Conservation (phyloP, 2,113 vertebrate genomes). For the Macrotis lagotis region DNA sequence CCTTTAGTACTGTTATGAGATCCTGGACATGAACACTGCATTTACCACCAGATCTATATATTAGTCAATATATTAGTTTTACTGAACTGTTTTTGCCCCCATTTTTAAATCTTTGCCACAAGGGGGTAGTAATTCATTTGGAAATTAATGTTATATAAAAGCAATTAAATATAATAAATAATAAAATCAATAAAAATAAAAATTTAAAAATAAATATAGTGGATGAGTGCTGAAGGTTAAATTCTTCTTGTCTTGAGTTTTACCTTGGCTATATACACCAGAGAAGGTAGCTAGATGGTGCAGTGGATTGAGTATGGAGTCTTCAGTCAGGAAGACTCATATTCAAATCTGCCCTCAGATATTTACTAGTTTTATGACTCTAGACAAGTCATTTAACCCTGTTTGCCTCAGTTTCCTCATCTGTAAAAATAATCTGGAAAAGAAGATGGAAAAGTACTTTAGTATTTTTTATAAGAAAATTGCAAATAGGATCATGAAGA, state of each 20-base stretch:
- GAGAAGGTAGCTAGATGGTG: background rate
- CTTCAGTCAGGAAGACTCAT: background rate
- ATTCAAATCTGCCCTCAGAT: background rate
- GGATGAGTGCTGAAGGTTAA: background rate
- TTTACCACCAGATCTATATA: too few relatives aligned
- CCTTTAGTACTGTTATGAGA: too few relatives aligned
- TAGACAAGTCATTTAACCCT: background rate
- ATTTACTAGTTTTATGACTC: background rate
- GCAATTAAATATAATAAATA: too few relatives aligned
- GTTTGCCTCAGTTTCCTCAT: background rate
- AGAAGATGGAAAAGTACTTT: background rate
- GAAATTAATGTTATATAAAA: too few relatives aligned
- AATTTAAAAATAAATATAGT: too few relatives aligned
- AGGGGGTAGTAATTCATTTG: too few relatives aligned
- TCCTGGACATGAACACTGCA: too few relatives aligned
- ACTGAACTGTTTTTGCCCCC: too few relatives aligned
- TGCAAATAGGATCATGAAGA: background rate
- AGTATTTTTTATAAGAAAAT: background rate
- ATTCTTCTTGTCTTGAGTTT: background rate
- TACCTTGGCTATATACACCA: background rate
- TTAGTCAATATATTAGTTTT: too few relatives aligned
- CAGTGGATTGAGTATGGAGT: background rate
- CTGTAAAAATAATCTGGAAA: background rate
- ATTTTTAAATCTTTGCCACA: too few relatives aligned
- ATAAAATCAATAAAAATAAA: too few relatives aligned